Evolutionary conservation across 1,140 invertebrate genomes (phyloP), one percentile per base, ranked within the genome.

Genomic region (Caligus rogercresseyi): DNA sequence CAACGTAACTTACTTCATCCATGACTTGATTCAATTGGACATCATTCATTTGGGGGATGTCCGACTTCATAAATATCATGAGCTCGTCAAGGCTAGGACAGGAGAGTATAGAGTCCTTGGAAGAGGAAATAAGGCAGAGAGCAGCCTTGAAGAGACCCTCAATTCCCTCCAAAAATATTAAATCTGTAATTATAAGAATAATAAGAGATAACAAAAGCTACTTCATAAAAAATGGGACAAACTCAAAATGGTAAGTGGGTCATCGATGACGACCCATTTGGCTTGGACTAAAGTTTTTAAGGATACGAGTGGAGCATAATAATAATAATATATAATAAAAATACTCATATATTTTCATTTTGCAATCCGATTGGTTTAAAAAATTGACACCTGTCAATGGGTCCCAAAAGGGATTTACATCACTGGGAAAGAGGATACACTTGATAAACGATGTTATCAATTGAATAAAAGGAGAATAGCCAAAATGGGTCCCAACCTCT

Each of bases 31-130:
- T 82, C 67, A 83, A 52, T 56, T 69, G 62, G 13, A 58, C 52
- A 7, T 66, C 62, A 23, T 64, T 61, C 71, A 79, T 75, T 66
- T 77, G 72, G 14, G 78, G 77, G 54, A 80, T 67, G 4, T 74
- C 73, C 13, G 72, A 81, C 72, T 94, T 95, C 11, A 96, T 75
- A 68, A 89, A 94, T 65, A 90, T 86, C 78, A 94, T 93, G 3
- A 91, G 86, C 67, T 86, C 82, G 74, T 97, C 93, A 72, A 95
- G 93, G 67, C 83, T 87, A 64, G 86, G 82, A 67, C 89, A 90
- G 24, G 79, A 72, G 68, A 94, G 74, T 51, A 97, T 76, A 15
- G 84, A 80, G 64, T 90, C 83, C 69, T 86, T 86, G 73, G 94
- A 88, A 25, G 84, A 83, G 0, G 82, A 81, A 3, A 97, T 74